Percentiles rank a stretch among this genome's conserved stretches.
These are phyloP conservation scores for Octopus sinensis DNA, from an alignment of 1,140 invertebrate species.

Conservation along the genomic window DNA sequence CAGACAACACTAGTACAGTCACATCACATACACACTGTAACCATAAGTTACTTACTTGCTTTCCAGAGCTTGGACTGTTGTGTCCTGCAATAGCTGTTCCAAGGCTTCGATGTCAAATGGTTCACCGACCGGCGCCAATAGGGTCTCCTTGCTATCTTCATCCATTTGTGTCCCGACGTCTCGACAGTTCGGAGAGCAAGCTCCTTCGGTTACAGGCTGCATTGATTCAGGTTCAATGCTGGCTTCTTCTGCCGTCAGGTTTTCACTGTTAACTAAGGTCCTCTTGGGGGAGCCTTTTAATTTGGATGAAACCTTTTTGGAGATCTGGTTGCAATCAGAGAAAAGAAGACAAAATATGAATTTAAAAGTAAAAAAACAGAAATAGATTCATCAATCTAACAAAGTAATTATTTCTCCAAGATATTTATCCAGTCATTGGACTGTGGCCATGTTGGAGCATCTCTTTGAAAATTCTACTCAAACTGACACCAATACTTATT, in stretches of 20 bases:
- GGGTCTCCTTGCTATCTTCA: conserved; percentile 35
- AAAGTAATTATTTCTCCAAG: too few species aligned
- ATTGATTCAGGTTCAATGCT: conserved; percentile 22
- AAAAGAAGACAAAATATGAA: too few species aligned
- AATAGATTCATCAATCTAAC: too few species aligned
- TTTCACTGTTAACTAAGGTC: background rate
- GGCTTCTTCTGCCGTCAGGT: conserved; percentile 19
- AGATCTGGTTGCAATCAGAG: conserved; percentile 28
- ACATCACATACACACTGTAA: too few species aligned
- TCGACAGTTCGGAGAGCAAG: background rate
- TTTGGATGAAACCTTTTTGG: conserved; percentile 36
- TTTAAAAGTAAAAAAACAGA: too few species aligned
- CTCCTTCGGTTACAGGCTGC: background rate
- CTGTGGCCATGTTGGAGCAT: too few species aligned
- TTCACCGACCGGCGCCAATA: conserved; percentile 14
- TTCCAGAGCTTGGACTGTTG: conserved; percentile 42
- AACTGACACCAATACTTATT: too few species aligned
- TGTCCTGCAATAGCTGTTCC: conserved; percentile 47
- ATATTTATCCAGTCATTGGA: too few species aligned
- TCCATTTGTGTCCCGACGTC: conserved; percentile 33
- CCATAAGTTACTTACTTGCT: conserved; percentile 44
- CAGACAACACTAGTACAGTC: too few species aligned
- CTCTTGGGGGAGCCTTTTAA: background rate
- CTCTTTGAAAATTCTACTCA: too few species aligned
- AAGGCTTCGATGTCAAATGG: conserved; percentile 47